Conservation (phyloP, 2,888 invertebrate species). For the Reticulitermes lucifugus region DNA sequence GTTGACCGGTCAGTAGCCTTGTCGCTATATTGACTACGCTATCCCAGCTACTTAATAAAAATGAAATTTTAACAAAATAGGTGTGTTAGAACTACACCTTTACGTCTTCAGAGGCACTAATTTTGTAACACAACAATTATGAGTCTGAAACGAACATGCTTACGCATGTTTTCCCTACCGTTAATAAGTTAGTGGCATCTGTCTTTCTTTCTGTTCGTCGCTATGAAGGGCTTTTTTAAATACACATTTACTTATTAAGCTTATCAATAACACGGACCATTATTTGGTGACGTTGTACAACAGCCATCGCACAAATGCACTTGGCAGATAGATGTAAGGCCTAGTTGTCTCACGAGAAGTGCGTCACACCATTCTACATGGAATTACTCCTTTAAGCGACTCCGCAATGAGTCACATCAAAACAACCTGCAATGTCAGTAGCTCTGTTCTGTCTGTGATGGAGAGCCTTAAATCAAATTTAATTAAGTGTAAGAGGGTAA, state of each 20-base stretch:
- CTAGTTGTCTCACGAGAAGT: background rate
- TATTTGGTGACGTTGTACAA: background rate
- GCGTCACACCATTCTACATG: background rate
- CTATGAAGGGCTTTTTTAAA: too few species aligned
- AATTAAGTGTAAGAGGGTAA: background rate
- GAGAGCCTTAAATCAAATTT: constrained; percentile 24
- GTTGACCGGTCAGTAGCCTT: too few species aligned
- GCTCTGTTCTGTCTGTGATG: background rate
- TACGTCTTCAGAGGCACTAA: too few species aligned
- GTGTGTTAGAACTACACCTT: too few species aligned
- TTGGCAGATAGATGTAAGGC: background rate
- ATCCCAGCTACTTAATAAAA: too few species aligned
- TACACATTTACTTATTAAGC: background rate
- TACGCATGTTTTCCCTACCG: too few species aligned
- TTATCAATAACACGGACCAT: background rate
- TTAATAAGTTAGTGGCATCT: too few species aligned
- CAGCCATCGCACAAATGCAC: background rate
- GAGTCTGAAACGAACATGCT: too few species aligned
- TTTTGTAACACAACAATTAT: too few species aligned
- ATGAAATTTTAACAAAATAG: too few species aligned
- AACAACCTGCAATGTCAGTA: background rate
- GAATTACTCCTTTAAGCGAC: background rate
- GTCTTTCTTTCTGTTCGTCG: too few species aligned
- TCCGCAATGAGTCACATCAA: background rate
- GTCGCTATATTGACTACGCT: too few species aligned